A percentile compares a stretch with the other conserved stretches of the same genome.
Conservation (phyloP, 2,113 vertebrate genomes). For the Camelus dromedarius region DNA sequence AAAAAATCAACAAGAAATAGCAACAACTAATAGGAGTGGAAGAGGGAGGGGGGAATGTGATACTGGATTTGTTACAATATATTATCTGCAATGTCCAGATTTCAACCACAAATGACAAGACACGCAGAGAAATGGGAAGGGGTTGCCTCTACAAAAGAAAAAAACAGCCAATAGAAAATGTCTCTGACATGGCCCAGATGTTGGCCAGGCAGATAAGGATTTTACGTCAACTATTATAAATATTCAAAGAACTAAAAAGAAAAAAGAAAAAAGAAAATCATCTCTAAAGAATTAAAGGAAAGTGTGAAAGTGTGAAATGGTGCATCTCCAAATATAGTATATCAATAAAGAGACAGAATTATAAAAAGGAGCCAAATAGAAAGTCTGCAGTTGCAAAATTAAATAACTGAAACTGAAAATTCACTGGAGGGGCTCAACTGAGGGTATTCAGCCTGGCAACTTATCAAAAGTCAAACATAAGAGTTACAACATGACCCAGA, state of each 20-base stretch:
- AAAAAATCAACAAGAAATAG: neutral
- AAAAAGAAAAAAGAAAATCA: neutral
- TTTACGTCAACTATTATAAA: conserved; percentile 3
- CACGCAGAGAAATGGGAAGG: neutral
- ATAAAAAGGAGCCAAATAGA: neutral
- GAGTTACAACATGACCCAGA: neutral
- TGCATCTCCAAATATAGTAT: neutral
- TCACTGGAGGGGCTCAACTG: neutral
- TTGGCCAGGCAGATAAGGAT: neutral
- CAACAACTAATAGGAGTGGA: neutral
- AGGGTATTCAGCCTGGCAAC: neutral
- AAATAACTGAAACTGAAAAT: conserved; percentile 27
- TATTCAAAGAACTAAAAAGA: conserved; percentile 3
- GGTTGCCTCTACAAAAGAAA: neutral
- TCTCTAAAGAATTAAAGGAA: conserved; percentile 40
- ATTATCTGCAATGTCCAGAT: neutral
- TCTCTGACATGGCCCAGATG: neutral
- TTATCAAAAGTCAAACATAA: neutral
- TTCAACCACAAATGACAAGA: neutral
- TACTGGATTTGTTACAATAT: neutral
- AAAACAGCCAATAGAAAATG: neutral
- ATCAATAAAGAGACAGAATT: neutral
- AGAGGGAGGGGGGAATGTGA: neutral
- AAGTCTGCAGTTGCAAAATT: neutral
- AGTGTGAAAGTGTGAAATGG: neutral